Evolutionary conservation across 2,113 vertebrate species (phyloP).

Genomic region (Narcine bancroftii): DNA sequence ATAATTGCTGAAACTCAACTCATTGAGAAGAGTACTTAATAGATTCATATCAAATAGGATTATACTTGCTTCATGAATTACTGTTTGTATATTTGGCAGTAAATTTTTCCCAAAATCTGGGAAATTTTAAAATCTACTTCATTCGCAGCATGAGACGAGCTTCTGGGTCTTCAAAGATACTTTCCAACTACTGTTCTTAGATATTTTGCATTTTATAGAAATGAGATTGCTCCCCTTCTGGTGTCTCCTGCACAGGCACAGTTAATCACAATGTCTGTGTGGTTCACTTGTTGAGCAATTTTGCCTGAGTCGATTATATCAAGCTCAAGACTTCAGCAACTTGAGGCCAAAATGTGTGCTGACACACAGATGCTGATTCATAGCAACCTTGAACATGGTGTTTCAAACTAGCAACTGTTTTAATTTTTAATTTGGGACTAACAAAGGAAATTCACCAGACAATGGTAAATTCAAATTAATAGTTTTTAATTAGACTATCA

Average conservation of each 20-base stretch:
- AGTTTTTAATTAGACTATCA: too few species aligned
- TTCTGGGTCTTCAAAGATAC: neutral
- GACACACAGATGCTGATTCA: too few species aligned
- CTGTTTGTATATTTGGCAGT: neutral
- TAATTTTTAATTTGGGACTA: too few species aligned
- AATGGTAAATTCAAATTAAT: too few species aligned
- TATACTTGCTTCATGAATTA: neutral
- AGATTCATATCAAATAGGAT: too few species aligned
- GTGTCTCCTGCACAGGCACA: neutral
- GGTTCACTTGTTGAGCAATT: too few species aligned
- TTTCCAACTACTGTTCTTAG: neutral
- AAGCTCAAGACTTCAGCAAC: too few species aligned
- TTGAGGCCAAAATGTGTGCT: too few species aligned
- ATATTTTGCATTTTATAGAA: neutral
- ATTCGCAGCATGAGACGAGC: neutral
- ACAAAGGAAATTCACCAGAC: too few species aligned
- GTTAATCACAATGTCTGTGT: neutral
- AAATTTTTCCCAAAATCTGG: neutral
- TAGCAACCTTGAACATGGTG: too few species aligned
- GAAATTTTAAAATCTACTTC: neutral
- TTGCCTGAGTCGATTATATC: too few species aligned
- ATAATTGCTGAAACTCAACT: neutral
- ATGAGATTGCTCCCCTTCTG: neutral
- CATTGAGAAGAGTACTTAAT: neutral
- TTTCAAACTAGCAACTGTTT: too few species aligned